Evolutionary conservation across 2,888 invertebrate species (phyloP), one percentile per base, ranked within the genome.

Genomic region (Dyspetes luteomarginatus): DNA sequence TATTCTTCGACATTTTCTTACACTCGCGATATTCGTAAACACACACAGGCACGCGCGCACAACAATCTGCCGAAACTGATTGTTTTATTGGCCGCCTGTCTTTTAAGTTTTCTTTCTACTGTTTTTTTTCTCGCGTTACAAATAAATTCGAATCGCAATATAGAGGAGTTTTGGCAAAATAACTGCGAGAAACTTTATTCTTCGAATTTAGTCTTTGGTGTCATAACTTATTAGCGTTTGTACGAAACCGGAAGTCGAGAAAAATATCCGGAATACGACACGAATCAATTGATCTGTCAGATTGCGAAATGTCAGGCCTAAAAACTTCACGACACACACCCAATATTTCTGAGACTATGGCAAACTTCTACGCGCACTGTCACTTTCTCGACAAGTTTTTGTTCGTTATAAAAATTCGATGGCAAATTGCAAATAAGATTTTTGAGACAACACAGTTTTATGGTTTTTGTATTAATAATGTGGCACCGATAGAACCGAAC

Each of bases 1-100:
- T 98, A 92, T 98, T 98, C 93, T 97, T 97, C 88, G 97, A 97
- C 97, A 97, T 97, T 93, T 94, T 67, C 50, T 1, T 9, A 60
- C 55, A 26, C 62, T 67, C 26, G 22, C 36, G 36, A 41, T 67
- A 43, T 62, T 56, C 43, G 43, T 19, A n/a, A 55, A 12, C 41
- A 17, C n/a, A 19, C 28, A n/a, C n/a, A n/a, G n/a, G n/a, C n/a
- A 69, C 9, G n/a, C n/a, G n/a, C n/a, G n/a, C n/a, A 41, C 28
- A 15, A 30, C 28, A 24, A 9, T 26, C n/a, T n/a, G n/a, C 48
- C 19, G 5, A 50, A 30, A 12, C 56, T 4, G 22, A 50, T 45
- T n/a, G 22, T 1, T 12, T 36, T 28, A 17, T 28, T 19, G 4
- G 17, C 5, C n/a, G 19, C 17, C 30, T n/a, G 19, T 15, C n/a